Conservation (phyloP, 2,888 invertebrate genomes). For the Frankliniella intonsa region DNA sequence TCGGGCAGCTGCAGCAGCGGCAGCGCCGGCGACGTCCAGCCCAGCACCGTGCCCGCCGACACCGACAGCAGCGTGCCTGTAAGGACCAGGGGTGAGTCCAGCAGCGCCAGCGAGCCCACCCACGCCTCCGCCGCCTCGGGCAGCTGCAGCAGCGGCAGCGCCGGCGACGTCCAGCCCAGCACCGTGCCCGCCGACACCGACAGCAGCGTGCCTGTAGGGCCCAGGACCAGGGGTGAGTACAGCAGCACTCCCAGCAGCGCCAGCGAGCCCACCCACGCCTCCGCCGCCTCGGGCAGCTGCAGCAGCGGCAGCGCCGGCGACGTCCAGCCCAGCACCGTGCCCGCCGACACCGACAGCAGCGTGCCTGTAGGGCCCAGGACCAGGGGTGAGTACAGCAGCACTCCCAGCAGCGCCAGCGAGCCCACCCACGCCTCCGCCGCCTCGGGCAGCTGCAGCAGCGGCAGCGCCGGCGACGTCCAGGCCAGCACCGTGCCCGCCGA, state of each 20-base stretch:
- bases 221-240: constrained; percentile 44
- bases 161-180: constrained; percentile 77
- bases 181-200: constrained; percentile 69
- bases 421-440: constrained; percentile 69
- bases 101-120: constrained; percentile 64
- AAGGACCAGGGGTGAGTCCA: constrained; percentile 42
- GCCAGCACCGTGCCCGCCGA: constrained; percentile 70
- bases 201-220: constrained; percentile 52
- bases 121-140: constrained; percentile 55
- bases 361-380: constrained; percentile 42
- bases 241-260: constrained; percentile 55
- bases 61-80: constrained; percentile 57
- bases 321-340: constrained; percentile 74
- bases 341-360: constrained; percentile 65
- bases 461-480: constrained; percentile 74
- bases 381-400: no score
- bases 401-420: constrained; percentile 58
- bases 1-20: constrained; percentile 52
- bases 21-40: constrained; percentile 75
- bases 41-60: constrained; percentile 68
- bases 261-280: constrained; percentile 67
- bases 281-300: constrained; percentile 45
- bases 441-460: constrained; percentile 50
- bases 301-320: constrained; percentile 69
- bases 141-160: constrained; percentile 57